Evolutionary conservation across 23 tunicate species (phyloP), one percentile per base, ranked within the genome.

Genomic region (Oikopleura albicans): DNA sequence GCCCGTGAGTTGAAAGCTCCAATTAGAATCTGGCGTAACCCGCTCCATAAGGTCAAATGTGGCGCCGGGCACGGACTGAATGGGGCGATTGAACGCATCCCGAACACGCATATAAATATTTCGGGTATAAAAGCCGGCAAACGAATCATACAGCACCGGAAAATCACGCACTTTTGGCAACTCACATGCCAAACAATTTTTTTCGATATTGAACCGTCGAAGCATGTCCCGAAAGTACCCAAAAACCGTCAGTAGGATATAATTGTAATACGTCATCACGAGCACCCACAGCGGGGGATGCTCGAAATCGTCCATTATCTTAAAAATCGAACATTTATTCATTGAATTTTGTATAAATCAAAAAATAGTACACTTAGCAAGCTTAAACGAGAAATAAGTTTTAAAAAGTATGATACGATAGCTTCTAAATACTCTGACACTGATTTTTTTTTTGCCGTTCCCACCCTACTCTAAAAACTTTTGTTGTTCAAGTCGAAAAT

Each of bases 21-120:
- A 95, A 8, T 94, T 94, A 0, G 91, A 88, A 4, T 95, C 85
- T 31, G 84, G 83, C 76, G 86, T 87, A 66, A 85, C 63, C 39
- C 99, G 79, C 79, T 95, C 99, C 40, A 87, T 87, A 39, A 95
- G 84, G 71, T 95, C 91, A 85, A 95, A 83, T 31, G 84, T 84
- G 4, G 89, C 88, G 38, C 99, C 99, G 39, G 99, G 96, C 31
- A 95, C 99, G 84, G 96, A 90, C 85, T 94, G 88, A 39, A 95
- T 90, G 0, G 99, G 99, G 56, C 96, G 75, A 41, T 91, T 90
- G 83, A 95, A 95, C 8, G 86, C 87, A 87, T 95, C 99, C 75
- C 89, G 87, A 1, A 95, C 87, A 39, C 99, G 86, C 75, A 88
- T 88, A 84, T 90, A 95, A 8, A 95, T 87, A 40, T 95, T 95